Conservation (phyloP, 2,797 vertebrate species). For the Syngnathus acus region DNA sequence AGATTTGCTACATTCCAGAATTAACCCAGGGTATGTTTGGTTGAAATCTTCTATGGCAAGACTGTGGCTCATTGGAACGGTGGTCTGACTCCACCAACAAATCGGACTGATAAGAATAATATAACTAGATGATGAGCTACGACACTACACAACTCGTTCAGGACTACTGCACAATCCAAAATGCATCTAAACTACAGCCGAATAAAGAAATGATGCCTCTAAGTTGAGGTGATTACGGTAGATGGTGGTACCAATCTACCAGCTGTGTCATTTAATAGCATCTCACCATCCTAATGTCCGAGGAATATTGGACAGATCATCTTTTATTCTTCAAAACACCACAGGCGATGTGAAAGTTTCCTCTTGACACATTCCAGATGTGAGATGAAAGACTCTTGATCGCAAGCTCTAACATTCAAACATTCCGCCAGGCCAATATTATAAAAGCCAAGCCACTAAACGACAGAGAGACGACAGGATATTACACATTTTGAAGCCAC, state of each 20-base stretch:
- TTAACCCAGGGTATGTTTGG: neutral
- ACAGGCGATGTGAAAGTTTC: constrained; percentile 43
- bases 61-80: neutral
- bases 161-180: neutral
- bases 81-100: neutral
- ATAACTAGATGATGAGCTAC: neutral
- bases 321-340: constrained; percentile 43
- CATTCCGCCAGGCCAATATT: constrained; percentile 32
- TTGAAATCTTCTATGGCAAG: neutral
- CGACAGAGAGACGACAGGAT: constrained; percentile 48
- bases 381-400: constrained; percentile 47
- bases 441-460: constrained; percentile 34
- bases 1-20: neutral
- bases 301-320: constrained; percentile 34
- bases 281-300: constrained; percentile 34
- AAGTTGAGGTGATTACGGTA: neutral
- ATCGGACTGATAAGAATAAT: neutral
- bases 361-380: constrained; percentile 60
- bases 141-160: neutral
- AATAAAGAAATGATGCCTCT: neutral
- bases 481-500: constrained; percentile 55
- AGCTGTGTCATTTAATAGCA: constrained; percentile 13
- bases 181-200: neutral
- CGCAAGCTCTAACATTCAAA: constrained; percentile 38
- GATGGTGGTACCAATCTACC: constrained; percentile 15